Evolutionary conservation across 2,888 invertebrate species (phyloP).

Genomic region (Melolontha melolontha): DNA sequence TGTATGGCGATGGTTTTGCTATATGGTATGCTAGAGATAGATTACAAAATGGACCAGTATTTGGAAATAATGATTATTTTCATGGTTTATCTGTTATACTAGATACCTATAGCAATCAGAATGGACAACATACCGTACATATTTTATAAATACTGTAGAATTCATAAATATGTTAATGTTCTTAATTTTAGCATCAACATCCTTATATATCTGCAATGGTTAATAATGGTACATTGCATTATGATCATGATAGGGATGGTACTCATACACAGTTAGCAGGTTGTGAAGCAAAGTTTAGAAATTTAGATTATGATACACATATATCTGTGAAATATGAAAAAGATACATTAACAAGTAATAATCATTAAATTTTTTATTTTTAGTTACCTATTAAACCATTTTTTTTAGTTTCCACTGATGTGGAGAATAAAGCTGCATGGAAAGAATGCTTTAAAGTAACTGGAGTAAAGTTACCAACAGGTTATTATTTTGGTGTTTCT

Average conservation of each 20-base stretch:
- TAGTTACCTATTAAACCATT: neutral
- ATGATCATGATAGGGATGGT: constrained; percentile 98
- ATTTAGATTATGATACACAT: constrained; percentile 90
- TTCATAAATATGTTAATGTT: constrained; percentile 31
- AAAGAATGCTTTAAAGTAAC: constrained; percentile 91
- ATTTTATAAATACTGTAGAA: constrained; percentile 19
- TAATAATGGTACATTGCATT: constrained; percentile 93
- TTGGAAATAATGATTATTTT: constrained; percentile 95
- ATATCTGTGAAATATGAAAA: constrained; percentile 91
- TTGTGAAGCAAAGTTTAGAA: constrained; percentile 96
- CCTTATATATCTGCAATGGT: constrained; percentile 99
- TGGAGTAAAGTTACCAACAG: constrained; percentile 92
- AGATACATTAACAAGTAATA: constrained; percentile 85
- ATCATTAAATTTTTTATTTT: neutral
- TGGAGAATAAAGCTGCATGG: constrained; percentile 94
- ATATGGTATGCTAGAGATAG: constrained; percentile 93
- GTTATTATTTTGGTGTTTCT: constrained; percentile 93
- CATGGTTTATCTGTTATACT: constrained; percentile 90
- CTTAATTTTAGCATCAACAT: constrained; percentile 85
- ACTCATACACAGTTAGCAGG: constrained; percentile 98
- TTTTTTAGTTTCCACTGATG: constrained; percentile 85
- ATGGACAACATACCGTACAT: constrained; percentile 97
- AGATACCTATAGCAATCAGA: constrained; percentile 99
- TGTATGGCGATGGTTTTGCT: constrained; percentile 97
- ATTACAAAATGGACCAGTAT: constrained; percentile 87